Percentiles rank a stretch among this genome's conserved stretches.
These are phyloP conservation scores for Leptoclinus maculatus DNA, from an alignment of 2,797 vertebrate genomes.

Conservation along the genomic window DNA sequence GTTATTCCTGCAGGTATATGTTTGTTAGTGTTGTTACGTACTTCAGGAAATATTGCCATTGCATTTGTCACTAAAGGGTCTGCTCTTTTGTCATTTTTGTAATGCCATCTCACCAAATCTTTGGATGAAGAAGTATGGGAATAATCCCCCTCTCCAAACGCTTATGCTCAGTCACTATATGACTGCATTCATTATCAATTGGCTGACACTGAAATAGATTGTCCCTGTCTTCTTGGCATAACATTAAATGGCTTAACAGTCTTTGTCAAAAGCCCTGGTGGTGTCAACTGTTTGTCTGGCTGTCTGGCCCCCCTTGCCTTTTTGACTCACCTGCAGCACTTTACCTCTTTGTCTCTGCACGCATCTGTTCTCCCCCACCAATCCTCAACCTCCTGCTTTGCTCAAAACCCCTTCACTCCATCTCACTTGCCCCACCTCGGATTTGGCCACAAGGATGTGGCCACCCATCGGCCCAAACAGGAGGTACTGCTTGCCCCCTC, in stretches of 20 bases:
- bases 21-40: conserved; percentile 13
- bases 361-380: conserved; percentile 35
- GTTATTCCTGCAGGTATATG: conserved; percentile 8
- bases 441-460: conserved; percentile 89
- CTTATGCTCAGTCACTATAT: conserved; percentile 47
- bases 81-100: conserved; percentile 51
- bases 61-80: conserved; percentile 30
- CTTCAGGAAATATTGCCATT: conserved; percentile 22
- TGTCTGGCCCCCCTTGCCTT: conserved; percentile 72
- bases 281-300: conserved; percentile 67
- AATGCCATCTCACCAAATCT: conserved; percentile 47
- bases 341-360: conserved; percentile 79
- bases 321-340: conserved; percentile 76
- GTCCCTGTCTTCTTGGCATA: conserved; percentile 67
- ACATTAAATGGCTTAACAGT: conserved; percentile 57
- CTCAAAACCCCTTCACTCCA: conserved; percentile 60
- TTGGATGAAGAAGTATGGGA: conserved; percentile 62
- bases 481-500: conserved; percentile 90
- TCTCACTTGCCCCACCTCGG: conserved; percentile 66
- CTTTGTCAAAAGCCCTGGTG: conserved; percentile 25
- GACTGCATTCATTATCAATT: conserved; percentile 64
- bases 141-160: conserved; percentile 53
- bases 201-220: conserved; percentile 58
- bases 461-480: conserved; percentile 93
- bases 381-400: conserved; percentile 62